These are phyloP conservation scores for Laothoe populi DNA, from an alignment of 2,888 invertebrate species.

Conservation along the genomic window DNA sequence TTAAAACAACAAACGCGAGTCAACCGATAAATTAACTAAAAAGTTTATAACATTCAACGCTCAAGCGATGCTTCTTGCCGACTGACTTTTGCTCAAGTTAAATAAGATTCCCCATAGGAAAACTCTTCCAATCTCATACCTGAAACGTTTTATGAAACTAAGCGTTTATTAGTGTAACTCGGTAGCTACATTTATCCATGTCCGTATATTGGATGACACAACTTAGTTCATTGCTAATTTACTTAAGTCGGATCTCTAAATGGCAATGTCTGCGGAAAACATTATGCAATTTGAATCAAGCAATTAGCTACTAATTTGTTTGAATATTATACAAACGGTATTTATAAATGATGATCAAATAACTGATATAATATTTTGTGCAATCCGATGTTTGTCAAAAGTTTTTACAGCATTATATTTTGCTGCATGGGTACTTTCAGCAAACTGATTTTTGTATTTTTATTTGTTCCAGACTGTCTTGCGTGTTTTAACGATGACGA, in stretches of 20 bases:
- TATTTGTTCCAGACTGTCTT: slow-evolving; percentile 54
- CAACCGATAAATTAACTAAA: slow-evolving; percentile 51
- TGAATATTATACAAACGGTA: too few species aligned
- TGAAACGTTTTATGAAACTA: slow-evolving; percentile 32
- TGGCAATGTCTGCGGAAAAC: background rate
- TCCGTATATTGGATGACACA: background rate
- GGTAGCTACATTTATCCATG: background rate
- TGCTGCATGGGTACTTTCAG: background rate
- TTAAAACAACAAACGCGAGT: slow-evolving; percentile 43
- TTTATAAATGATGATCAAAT: too few species aligned
- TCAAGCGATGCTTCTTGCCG: slow-evolving; percentile 52
- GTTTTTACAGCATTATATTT: background rate
- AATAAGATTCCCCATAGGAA: slow-evolving; percentile 55
- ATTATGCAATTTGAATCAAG: too few species aligned
- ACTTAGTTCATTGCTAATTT: slow-evolving; percentile 1
- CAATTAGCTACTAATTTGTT: too few species aligned
- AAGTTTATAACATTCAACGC: slow-evolving; percentile 48
- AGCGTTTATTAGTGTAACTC: slow-evolving; percentile 27
- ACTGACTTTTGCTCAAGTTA: slow-evolving; percentile 57
- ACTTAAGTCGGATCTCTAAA: background rate
- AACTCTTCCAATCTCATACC: slow-evolving; percentile 50
- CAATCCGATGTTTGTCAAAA: background rate
- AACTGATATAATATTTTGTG: too few species aligned
- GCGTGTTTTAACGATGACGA: slow-evolving; percentile 59
- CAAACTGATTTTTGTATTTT: background rate